These are phyloP conservation scores for Drosophila longiperda DNA, from an alignment of 2,888 invertebrate species.

Conservation along the genomic window DNA sequence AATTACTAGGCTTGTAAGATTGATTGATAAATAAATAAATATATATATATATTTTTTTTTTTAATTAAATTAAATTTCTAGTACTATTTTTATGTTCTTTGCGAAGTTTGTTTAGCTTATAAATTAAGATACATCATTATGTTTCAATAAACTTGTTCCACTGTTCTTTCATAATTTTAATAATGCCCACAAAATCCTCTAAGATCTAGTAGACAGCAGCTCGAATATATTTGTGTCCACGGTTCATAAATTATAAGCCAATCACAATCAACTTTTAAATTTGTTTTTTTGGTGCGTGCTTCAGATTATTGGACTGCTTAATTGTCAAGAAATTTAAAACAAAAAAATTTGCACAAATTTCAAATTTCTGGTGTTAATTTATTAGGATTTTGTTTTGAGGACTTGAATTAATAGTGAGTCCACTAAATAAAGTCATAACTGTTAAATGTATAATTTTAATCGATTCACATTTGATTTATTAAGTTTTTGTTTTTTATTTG, in stretches of 20 bases:
- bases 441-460: conserved; percentile 56
- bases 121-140: background rate
- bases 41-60: background rate
- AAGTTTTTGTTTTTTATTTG: background rate
- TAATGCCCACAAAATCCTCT: conserved; percentile 8
- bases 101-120: background rate
- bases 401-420: conserved; percentile 25
- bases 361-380: conserved; percentile 52
- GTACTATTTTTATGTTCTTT: background rate
- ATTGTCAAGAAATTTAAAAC: conserved; percentile 63
- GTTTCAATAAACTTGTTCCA: conserved; percentile 1
- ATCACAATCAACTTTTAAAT: conserved; percentile 57
- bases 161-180: conserved; percentile 7
- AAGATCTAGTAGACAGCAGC: conserved; percentile 9
- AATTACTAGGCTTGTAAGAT: too few species aligned
- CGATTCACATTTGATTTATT: conserved; percentile 63
- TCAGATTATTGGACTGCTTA: conserved; percentile 58
- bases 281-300: conserved; percentile 34
- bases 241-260: conserved; percentile 61
- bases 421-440: conserved; percentile 69
- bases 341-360: conserved; percentile 54
- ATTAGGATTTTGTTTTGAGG: conserved; percentile 21
- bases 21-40: background rate
- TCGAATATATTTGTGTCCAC: conserved; percentile 19
- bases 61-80: background rate